Percentiles rank a stretch among this genome's conserved stretches.
These are phyloP conservation scores for Jaculus jaculus DNA, from an alignment of 2,113 vertebrate species.

Conservation along the genomic window DNA sequence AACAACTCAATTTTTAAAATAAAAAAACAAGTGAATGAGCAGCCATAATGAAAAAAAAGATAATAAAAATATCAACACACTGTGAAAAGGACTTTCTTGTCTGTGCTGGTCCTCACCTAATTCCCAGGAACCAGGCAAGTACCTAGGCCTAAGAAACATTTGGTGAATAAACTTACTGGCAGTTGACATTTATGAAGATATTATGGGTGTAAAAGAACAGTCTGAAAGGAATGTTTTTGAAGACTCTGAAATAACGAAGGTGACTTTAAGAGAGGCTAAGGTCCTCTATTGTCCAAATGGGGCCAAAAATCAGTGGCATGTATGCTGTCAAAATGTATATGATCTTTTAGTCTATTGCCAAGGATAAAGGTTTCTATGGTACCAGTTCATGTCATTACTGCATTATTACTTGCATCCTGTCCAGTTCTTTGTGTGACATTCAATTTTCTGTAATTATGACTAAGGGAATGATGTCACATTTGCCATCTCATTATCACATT, in stretches of 20 bases:
- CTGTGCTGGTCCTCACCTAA: background rate
- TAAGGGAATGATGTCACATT: too few species aligned
- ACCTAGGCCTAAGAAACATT: background rate
- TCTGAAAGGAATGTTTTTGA: background rate
- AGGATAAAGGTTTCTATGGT: too few species aligned
- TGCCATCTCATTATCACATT: too few species aligned
- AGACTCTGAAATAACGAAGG: background rate
- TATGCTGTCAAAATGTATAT: slow-evolving; percentile 12
- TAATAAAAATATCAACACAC: background rate
- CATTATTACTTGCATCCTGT: too few species aligned
- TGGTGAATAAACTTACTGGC: background rate
- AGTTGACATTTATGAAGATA: background rate
- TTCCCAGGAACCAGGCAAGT: background rate
- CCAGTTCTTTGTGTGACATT: too few species aligned
- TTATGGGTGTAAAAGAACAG: too few species aligned
- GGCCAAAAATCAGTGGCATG: background rate
- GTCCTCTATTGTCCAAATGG: background rate
- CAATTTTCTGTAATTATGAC: too few species aligned
- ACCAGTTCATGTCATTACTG: too few species aligned
- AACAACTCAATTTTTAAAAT: background rate
- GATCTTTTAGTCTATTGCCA: background rate
- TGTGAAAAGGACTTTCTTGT: background rate
- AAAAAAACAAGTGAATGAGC: background rate
- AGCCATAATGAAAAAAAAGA: background rate
- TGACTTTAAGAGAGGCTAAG: background rate